Base-by-base conservation (phyloP, 2,888 invertebrate genomes). In the Sphaerophoria taeniata region DNA sequence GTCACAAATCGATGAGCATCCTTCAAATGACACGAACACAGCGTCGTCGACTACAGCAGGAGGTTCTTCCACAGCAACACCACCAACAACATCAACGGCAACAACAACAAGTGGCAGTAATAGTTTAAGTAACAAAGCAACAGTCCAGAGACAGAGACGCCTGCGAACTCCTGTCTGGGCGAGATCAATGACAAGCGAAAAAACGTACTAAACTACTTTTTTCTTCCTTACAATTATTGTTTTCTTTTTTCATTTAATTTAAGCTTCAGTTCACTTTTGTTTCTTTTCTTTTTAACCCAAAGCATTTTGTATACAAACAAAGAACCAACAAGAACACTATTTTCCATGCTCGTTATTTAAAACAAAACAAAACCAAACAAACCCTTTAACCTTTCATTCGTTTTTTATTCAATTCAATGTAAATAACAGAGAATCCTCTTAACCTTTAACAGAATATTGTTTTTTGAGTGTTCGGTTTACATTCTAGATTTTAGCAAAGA, bases 91-190 rank as follows among this genome's bases (percentile, higher is more conserved):
- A 47, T 43, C 69, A 58, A 61, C 79, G 6, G 31, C 75, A 71
- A 24, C 63, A 34, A 87, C 85, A 88, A 74, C 65, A 39, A 74
- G 75, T 61, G 84, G 70, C 84, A 80, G 91, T 90, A 91, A 90
- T 90, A 91, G 90, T 90, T 90, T 90, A 90, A 90, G 91, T 90
- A 91, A 90, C 89, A 91, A 91, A 91, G 92, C 93, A 91, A 93
- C 95, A 88, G 93, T 94, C 88, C 95, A 94, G 93, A 94, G 94
- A 93, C 94, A 91, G 89, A 91, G 96, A 92, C 95, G 95, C 90
- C 95, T 96, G 92, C 95, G 96, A 93, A 95, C 96, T 91, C 96
- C 96, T 91, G 95, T 96, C 93, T 96, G 96, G 96, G 95, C 96
- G 93, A 94, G 95, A 94, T 95, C 95, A 93, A 94, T 94, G 92